These are phyloP conservation scores for Dipodomys spectabilis DNA, from an alignment of 2,113 vertebrate species.

Conservation along the genomic window DNA sequence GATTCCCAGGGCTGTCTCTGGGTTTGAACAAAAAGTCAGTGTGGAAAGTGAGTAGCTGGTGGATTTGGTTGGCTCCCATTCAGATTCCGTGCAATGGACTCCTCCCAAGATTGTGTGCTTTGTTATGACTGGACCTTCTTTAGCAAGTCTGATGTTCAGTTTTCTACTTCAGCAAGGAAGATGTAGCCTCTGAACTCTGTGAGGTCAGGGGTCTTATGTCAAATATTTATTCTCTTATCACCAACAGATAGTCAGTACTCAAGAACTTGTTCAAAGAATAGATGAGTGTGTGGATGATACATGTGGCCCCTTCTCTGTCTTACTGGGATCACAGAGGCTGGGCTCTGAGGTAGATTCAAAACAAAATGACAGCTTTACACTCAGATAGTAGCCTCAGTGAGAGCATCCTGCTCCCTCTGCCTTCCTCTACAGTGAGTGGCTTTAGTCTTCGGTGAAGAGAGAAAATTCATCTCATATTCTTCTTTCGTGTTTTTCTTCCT, in stretches of 20 bases:
- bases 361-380: background rate
- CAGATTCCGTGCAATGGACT: background rate
- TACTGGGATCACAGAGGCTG: too few species aligned
- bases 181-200: background rate
- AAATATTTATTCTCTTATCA: background rate
- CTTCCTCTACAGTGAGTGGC: background rate
- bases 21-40: conserved; percentile 15
- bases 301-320: background rate
- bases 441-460: background rate
- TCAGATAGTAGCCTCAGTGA: background rate
- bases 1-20: conserved; percentile 38
- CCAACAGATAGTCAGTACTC: background rate
- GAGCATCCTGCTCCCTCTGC: too few species aligned
- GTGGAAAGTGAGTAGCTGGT: conserved; percentile 35
- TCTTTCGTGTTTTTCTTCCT: background rate
- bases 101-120: background rate
- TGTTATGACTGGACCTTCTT: background rate
- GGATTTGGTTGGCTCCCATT: conserved; percentile 40
- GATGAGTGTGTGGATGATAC: background rate
- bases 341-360: background rate
- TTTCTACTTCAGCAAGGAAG: background rate
- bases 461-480: background rate
- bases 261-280: background rate
- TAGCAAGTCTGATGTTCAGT: background rate
- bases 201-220: background rate